These are phyloP conservation scores for Lasioglossum zephyrum DNA, from an alignment of 2,888 invertebrate genomes.

Conservation along the genomic window DNA sequence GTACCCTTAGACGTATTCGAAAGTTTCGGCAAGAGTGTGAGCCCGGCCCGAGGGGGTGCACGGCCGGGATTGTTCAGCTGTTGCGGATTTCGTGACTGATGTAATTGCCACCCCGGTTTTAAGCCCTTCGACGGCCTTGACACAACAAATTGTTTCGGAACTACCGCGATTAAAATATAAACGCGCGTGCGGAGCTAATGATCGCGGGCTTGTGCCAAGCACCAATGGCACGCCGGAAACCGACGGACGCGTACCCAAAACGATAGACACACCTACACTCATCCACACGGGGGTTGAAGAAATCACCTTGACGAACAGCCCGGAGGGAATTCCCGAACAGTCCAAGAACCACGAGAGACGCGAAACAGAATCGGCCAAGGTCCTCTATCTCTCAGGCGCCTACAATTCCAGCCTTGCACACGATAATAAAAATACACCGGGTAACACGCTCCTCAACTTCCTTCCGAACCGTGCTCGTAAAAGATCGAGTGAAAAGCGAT, in stretches of 20 bases:
- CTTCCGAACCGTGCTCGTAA: background rate
- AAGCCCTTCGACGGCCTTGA: slow-evolving; percentile 83
- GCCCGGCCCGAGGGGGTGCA: slow-evolving; percentile 35
- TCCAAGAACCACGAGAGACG: background rate
- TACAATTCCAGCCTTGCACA: slow-evolving; percentile 41
- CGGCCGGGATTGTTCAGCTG: slow-evolving; percentile 77
- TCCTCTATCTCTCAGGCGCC: slow-evolving; percentile 13
- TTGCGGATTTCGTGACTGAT: slow-evolving; percentile 84
- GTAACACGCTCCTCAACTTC: slow-evolving; percentile 23
- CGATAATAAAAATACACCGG: slow-evolving; percentile 57
- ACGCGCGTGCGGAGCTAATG: slow-evolving; percentile 77
- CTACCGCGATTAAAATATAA: slow-evolving; percentile 84
- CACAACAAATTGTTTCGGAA: slow-evolving; percentile 84
- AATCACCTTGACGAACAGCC: slow-evolving; percentile 41
- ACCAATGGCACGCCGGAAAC: slow-evolving; percentile 75
- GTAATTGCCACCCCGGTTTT: slow-evolving; percentile 80
- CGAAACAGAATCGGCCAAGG: slow-evolving; percentile 43
- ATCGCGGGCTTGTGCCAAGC: slow-evolving; percentile 82
- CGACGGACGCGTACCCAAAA: slow-evolving; percentile 62
- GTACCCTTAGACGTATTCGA: slow-evolving; percentile 20
- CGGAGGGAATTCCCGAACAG: slow-evolving; percentile 10
- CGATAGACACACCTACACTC: background rate
- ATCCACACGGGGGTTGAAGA: background rate
- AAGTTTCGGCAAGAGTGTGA: slow-evolving; percentile 65
- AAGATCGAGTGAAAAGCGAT: slow-evolving; percentile 1